Conservation (phyloP, 2,113 vertebrate genomes). For the Dascyllus trimaculatus region DNA sequence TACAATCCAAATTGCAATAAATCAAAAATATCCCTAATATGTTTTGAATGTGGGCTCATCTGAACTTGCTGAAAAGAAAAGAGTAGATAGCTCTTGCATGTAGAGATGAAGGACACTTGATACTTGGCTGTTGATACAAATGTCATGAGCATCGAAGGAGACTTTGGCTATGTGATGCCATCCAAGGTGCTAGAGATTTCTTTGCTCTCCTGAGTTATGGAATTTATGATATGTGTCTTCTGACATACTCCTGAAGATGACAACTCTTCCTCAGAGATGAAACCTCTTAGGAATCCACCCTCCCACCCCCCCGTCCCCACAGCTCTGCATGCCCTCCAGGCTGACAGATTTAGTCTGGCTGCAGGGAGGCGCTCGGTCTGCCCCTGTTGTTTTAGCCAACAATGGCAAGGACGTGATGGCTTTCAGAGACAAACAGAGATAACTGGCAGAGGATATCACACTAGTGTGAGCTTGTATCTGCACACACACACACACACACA, state of each 20-base stretch:
- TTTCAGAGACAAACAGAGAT: slow-evolving; percentile 81
- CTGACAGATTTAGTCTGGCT: slow-evolving; percentile 67
- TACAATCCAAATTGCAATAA: too few relatives aligned
- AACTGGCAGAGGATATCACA: slow-evolving; percentile 73
- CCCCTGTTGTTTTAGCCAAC: slow-evolving; percentile 84
- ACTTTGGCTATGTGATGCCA: slow-evolving; percentile 1
- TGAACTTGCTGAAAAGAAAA: too few relatives aligned
- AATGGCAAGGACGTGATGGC: slow-evolving; percentile 81
- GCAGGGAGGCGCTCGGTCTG: slow-evolving; percentile 54
- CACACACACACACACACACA: slow-evolving; percentile 37
- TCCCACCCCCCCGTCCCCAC: background rate
- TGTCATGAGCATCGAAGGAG: slow-evolving; percentile 10
- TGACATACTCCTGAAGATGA: slow-evolving; percentile 42
- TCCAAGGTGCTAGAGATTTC: slow-evolving; percentile 12
- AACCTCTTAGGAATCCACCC: slow-evolving; percentile 42
- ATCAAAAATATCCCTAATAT: too few relatives aligned
- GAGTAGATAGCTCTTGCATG: background rate
- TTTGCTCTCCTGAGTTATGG: slow-evolving; percentile 23
- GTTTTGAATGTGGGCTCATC: too few relatives aligned
- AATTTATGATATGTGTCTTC: slow-evolving; percentile 25
- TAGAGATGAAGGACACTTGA: background rate
- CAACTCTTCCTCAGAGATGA: slow-evolving; percentile 39
- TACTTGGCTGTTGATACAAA: slow-evolving; percentile 13
- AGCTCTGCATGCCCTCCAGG: slow-evolving; percentile 37
- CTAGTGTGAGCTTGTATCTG: slow-evolving; percentile 49